These are phyloP conservation scores for Cheilosia soror DNA, from an alignment of 2,888 invertebrate species.

Conservation along the genomic window DNA sequence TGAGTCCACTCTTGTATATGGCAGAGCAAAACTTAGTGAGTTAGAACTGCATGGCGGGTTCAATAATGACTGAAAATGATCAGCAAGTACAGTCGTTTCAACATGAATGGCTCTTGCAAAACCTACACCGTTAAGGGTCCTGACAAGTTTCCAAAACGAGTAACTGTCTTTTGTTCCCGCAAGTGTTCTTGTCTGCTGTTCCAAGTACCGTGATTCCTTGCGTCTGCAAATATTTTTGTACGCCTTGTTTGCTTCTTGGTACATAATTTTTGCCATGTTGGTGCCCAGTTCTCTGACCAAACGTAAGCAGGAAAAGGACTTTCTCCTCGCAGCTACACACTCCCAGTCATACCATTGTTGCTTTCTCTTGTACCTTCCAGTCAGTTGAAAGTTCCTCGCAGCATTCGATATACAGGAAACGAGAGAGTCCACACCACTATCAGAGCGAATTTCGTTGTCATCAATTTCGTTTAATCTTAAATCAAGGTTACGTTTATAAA, in stretches of 20 bases:
- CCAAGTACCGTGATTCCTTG: background rate
- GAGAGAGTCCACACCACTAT: background rate
- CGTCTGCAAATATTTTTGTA: background rate
- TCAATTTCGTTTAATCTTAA: background rate
- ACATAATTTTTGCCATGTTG: background rate
- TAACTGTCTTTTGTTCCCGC: background rate
- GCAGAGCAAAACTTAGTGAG: too few relatives aligned
- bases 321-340: background rate
- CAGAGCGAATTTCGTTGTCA: background rate
- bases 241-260: background rate
- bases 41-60: background rate
- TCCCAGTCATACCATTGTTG: too few relatives aligned
- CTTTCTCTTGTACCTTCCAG: background rate
- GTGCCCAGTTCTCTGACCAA: background rate
- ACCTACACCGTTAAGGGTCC: background rate
- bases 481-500: background rate
- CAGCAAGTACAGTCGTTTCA: background rate
- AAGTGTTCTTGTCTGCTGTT: background rate
- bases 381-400: too few relatives aligned
- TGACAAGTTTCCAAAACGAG: conserved; percentile 3
- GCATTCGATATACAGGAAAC: background rate
- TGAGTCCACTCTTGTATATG: too few relatives aligned
- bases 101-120: background rate
- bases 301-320: background rate
- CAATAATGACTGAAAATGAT: background rate